phyloP scores from a whole-genome alignment of 2,113 vertebrate genomes.

The Silurus glanis region DNA sequence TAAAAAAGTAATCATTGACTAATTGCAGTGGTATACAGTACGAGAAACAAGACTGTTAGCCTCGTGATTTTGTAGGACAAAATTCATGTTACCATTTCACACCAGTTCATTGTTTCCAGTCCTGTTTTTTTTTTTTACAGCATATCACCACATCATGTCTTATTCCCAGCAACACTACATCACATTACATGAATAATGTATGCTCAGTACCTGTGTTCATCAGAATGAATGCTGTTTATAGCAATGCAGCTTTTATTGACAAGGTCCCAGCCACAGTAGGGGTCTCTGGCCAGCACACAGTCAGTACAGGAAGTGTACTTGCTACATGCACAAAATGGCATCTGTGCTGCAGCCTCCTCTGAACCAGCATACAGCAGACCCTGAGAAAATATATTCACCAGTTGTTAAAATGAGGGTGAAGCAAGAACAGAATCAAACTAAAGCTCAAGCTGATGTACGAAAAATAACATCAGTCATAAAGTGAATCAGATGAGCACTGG shows the following conservation, averaged over 20 bases:
- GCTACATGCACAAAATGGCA: conserved; percentile 69
- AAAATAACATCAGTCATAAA: too few species aligned
- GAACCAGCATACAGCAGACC: conserved; percentile 74
- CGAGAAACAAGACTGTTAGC: not conserved
- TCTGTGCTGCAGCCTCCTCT: conserved; percentile 67
- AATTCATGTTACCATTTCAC: not conserved
- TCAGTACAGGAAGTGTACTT: conserved; percentile 71
- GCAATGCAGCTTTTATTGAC: conserved; percentile 48
- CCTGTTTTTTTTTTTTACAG: not conserved
- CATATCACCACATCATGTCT: not conserved
- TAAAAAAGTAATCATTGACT: not conserved
- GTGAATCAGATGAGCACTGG: too few species aligned
- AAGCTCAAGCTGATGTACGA: not conserved
- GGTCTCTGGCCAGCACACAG: conserved; percentile 78
- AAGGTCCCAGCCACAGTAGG: conserved; percentile 75
- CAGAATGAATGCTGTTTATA: conserved; percentile 40
- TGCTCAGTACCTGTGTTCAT: not conserved
- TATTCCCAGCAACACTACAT: not conserved
- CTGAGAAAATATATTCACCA: conserved; percentile 49
- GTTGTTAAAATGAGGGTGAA: not conserved
- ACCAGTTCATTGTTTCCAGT: not conserved
- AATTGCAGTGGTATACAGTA: not conserved
- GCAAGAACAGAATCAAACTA: not conserved
- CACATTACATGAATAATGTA: not conserved
- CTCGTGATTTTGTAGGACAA: not conserved